Evolutionary conservation across 1,140 invertebrate species (phyloP).

Genomic region (Drosophila subobscura): DNA sequence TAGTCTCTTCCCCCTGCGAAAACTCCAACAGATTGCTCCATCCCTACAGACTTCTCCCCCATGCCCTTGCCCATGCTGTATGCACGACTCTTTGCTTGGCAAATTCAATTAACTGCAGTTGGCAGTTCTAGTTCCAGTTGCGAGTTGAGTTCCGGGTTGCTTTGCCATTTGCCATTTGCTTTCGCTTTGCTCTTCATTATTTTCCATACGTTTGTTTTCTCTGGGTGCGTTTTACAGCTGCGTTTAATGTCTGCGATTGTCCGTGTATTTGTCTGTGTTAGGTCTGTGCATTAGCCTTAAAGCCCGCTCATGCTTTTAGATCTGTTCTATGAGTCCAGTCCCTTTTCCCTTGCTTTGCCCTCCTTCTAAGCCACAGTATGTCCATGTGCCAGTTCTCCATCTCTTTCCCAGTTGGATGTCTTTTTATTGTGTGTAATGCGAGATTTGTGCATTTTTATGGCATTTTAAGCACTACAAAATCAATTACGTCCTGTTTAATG

Average conservation of each 20-base stretch:
- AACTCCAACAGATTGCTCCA: too few species aligned
- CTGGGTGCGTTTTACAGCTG: slow-evolving; percentile 34
- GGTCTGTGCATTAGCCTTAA: slow-evolving; percentile 38
- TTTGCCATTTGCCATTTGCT: slow-evolving; percentile 44
- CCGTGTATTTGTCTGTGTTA: neutral
- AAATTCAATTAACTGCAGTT: slow-evolving; percentile 72
- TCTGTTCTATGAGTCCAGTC: neutral
- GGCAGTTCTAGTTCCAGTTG: slow-evolving; percentile 30
- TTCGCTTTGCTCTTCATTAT: slow-evolving; percentile 51
- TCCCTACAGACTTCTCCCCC: neutral
- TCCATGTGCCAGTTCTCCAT: neutral
- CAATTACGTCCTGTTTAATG: slow-evolving; percentile 60
- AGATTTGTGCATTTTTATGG: slow-evolving; percentile 69
- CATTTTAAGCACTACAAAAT: slow-evolving; percentile 66
- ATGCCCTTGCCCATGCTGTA: neutral
- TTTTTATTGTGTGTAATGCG: slow-evolving; percentile 56
- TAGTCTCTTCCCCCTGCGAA: too few species aligned
- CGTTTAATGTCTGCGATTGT: slow-evolving; percentile 47
- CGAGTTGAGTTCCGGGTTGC: slow-evolving; percentile 21
- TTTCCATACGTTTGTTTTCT: slow-evolving; percentile 28
- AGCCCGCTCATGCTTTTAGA: slow-evolving; percentile 33
- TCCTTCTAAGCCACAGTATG: neutral
- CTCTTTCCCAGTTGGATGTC: slow-evolving; percentile 15
- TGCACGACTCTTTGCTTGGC: slow-evolving; percentile 9
- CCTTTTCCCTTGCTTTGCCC: neutral